These are phyloP conservation scores for Gallirallus australis DNA, from an alignment of 2,797 vertebrate species.

Conservation along the genomic window DNA sequence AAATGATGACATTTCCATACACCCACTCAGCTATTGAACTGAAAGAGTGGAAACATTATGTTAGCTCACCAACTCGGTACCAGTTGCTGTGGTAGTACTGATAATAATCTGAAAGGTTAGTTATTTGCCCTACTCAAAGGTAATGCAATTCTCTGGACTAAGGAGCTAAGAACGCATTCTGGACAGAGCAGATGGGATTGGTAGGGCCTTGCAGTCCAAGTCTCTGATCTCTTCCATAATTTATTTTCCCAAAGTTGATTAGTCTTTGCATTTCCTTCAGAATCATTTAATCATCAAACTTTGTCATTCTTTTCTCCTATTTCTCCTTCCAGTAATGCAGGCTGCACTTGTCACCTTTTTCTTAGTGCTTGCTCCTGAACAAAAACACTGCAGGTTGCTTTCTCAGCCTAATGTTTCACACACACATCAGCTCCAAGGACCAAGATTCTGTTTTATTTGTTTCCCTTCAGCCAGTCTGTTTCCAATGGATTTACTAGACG, in stretches of 20 bases:
- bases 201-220: not conserved
- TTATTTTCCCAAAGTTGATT: not conserved
- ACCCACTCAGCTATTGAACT: conserved; percentile 61
- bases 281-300: not conserved
- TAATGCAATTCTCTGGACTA: not conserved
- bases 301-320: not conserved
- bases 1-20: conserved; percentile 68
- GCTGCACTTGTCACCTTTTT: not conserved
- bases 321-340: not conserved
- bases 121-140: not conserved
- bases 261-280: not conserved
- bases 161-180: not conserved
- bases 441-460: not conserved
- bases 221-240: not conserved
- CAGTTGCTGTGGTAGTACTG: conserved; percentile 24
- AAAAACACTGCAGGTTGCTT: not conserved
- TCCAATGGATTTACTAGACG: not conserved
- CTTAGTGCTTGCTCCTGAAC: not conserved
- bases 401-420: not conserved
- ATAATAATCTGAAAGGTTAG: conserved; percentile 47
- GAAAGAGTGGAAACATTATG: conserved; percentile 59
- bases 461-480: not conserved
- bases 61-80: conserved; percentile 32
- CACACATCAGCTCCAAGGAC: not conserved
- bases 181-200: not conserved